A percentile compares a stretch with the other conserved stretches of the same genome.
Evolutionary conservation across 2,888 invertebrate genomes (phyloP).

Genomic region (Hirudinaria manillensis): DNA sequence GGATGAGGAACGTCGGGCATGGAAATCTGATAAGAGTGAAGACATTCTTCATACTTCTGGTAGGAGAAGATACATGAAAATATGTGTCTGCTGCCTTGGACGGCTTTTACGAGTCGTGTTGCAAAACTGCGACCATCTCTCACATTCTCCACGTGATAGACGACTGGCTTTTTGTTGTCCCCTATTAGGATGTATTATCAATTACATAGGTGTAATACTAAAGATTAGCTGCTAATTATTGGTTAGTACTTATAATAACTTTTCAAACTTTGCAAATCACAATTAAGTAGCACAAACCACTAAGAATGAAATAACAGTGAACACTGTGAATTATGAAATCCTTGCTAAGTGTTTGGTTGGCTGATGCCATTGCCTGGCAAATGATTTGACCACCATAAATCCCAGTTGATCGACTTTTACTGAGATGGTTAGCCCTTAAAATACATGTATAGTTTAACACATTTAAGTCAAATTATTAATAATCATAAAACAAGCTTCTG

Average conservation of each 20-base stretch:
- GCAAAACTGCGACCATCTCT: slow-evolving; percentile 54
- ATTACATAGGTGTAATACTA: background rate
- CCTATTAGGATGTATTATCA: slow-evolving; percentile 24
- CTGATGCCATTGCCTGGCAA: slow-evolving; percentile 54
- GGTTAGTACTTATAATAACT: background rate
- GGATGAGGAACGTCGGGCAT: slow-evolving; percentile 15
- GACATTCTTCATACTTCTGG: slow-evolving; percentile 47
- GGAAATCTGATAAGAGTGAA: slow-evolving; percentile 46
- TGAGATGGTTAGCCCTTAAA: slow-evolving; percentile 41
- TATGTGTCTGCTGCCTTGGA: slow-evolving; percentile 52
- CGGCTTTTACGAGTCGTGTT: slow-evolving; percentile 53
- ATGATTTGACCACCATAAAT: slow-evolving; percentile 55
- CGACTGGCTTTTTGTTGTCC: slow-evolving; percentile 46
- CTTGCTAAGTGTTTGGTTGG: slow-evolving; percentile 50
- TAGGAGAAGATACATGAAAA: slow-evolving; percentile 52
- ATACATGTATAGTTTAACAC: too few relatives aligned
- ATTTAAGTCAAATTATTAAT: too few relatives aligned
- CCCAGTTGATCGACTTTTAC: slow-evolving; percentile 45
- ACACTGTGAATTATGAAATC: slow-evolving; percentile 53
- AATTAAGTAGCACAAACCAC: slow-evolving; percentile 43
- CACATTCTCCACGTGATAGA: slow-evolving; percentile 54
- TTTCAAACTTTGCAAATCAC: background rate
- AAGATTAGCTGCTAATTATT: background rate
- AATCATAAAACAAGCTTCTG: too few relatives aligned
- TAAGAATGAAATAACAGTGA: slow-evolving; percentile 54